These are phyloP conservation scores for Octomys mimax DNA, from an alignment of 2,797 vertebrate genomes.

Conservation along the genomic window DNA sequence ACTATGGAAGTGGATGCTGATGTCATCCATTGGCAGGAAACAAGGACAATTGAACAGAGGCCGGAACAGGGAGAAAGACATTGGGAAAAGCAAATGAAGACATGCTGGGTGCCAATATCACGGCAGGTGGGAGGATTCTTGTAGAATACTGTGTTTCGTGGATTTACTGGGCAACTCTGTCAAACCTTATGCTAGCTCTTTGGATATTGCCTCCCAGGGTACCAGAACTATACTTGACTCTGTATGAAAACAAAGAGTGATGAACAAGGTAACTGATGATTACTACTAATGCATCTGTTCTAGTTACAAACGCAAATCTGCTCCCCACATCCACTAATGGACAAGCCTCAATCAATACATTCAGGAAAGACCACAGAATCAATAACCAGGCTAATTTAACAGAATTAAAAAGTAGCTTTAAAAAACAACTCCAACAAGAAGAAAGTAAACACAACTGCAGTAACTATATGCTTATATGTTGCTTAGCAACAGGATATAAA, in stretches of 20 bases:
- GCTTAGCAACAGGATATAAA: constrained; percentile 91
- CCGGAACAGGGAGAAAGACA: not conserved
- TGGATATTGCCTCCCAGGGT: constrained; percentile 73
- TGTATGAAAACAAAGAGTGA: constrained; percentile 82
- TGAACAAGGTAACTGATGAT: constrained; percentile 81
- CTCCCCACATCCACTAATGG: constrained; percentile 75
- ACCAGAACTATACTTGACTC: constrained; percentile 38
- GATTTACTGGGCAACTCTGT: constrained; percentile 14
- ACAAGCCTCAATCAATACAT: constrained; percentile 86
- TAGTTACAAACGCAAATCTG: constrained; percentile 73
- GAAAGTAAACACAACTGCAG: constrained; percentile 88
- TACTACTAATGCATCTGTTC: constrained; percentile 76
- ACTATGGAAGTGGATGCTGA: not conserved
- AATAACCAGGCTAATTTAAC: constrained; percentile 89
- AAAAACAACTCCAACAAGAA: constrained; percentile 73
- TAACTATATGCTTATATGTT: constrained; percentile 88
- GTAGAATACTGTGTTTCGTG: constrained; percentile 52
- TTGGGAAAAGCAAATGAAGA: constrained; percentile 35
- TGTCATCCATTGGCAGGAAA: not conserved
- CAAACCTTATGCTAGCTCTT: constrained; percentile 63
- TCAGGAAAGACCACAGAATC: constrained; percentile 83
- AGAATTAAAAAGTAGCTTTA: constrained; percentile 88
- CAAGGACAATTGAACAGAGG: not conserved
- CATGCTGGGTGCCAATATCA: not conserved
- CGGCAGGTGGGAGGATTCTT: not conserved